Evolutionary conservation across 2,113 vertebrate species (phyloP).

Genomic region (Falcunculus frontatus): DNA sequence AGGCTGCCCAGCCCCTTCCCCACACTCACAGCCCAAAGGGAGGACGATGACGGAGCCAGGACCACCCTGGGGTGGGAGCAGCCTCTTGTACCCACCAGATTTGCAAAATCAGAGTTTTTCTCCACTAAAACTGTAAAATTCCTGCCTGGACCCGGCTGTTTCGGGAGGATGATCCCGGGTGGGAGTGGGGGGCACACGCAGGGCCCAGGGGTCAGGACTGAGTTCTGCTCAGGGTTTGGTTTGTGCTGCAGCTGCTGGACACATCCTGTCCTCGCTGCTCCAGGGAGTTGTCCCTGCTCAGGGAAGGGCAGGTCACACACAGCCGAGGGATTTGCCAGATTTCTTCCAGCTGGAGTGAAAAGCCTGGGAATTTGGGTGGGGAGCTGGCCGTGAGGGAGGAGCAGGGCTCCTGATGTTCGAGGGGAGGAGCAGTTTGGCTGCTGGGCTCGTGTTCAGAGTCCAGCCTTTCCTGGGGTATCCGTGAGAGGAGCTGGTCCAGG

Average conservation of each 20-base stretch:
- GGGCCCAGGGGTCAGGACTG: accelerated
- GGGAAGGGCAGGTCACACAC: accelerated
- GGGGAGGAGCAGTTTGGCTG: neutral
- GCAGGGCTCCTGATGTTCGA: neutral
- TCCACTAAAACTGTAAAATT: accelerated
- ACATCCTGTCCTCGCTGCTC: accelerated
- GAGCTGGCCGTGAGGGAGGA: neutral
- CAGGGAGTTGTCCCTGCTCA: accelerated
- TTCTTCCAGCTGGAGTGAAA: neutral
- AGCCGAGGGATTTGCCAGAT: neutral
- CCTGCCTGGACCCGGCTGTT: neutral
- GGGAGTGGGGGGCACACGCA: accelerated
- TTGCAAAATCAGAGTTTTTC: neutral
- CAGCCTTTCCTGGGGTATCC: neutral
- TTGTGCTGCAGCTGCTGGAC: neutral
- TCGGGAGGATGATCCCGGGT: accelerated
- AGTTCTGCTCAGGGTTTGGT: neutral
- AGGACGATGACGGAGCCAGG: accelerated
- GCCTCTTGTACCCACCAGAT: accelerated
- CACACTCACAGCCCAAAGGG: neutral
- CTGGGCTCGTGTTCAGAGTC: neutral
- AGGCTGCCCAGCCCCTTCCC: neutral
- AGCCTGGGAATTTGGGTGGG: constrained; percentile 3
- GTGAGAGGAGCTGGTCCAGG: neutral
- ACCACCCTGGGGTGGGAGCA: neutral